Conservation (phyloP, 2,888 invertebrate genomes). For the Lordiphosa andalusiaca region DNA sequence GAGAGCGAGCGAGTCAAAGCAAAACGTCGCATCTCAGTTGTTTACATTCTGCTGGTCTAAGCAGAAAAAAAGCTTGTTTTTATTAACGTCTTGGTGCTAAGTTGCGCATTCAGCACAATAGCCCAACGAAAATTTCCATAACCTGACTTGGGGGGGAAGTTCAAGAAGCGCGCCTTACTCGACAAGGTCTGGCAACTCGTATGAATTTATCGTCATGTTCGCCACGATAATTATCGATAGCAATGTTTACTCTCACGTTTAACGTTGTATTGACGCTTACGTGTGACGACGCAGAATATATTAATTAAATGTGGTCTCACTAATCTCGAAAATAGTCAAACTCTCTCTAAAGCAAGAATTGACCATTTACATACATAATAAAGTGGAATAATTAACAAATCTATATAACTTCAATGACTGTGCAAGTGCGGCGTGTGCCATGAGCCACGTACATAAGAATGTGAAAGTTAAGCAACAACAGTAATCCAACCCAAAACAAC, state of each 20-base stretch:
- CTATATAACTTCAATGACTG: constrained; percentile 4
- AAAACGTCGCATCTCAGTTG: constrained; percentile 12
- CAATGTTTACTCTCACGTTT: not conserved
- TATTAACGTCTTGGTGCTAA: constrained; percentile 57
- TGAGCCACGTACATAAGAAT: constrained; percentile 42
- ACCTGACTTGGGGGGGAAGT: constrained; percentile 6
- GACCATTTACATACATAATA: not conserved
- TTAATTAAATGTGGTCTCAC: not conserved
- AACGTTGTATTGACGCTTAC: not conserved
- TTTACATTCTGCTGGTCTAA: constrained; percentile 53
- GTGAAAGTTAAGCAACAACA: constrained; percentile 27
- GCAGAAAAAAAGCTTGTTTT: constrained; percentile 52
- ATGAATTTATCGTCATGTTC: not conserved
- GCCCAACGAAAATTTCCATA: constrained; percentile 8
- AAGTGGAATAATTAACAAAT: constrained; percentile 11
- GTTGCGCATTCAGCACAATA: constrained; percentile 23
- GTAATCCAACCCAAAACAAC: constrained; percentile 13
- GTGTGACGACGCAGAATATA: not conserved
- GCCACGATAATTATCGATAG: not conserved
- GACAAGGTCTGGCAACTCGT: constrained; percentile 14
- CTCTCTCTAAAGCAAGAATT: too few relatives aligned
- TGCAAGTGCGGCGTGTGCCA: constrained; percentile 32
- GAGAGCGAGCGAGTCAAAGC: constrained; percentile 16
- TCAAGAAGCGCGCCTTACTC: not conserved
- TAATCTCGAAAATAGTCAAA: constrained; percentile 4